These are phyloP conservation scores for Salvator merianae DNA, from an alignment of 2,113 vertebrate species.

Conservation along the genomic window DNA sequence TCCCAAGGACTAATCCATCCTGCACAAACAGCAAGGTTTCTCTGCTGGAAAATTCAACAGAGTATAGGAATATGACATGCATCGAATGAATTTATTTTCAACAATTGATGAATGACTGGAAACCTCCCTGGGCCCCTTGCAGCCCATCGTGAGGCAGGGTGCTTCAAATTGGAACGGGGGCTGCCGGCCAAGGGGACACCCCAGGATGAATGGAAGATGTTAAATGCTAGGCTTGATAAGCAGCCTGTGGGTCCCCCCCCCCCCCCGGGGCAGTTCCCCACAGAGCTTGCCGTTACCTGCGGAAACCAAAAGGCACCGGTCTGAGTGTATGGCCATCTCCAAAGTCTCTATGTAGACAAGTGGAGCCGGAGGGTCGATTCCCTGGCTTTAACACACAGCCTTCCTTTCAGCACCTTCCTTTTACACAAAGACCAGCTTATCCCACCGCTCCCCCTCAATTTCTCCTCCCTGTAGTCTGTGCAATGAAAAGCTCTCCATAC, in stretches of 20 bases:
- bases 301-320: constrained; percentile 70
- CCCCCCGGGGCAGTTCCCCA: constrained; percentile 44
- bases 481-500: constrained; percentile 81
- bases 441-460: constrained; percentile 61
- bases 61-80: neutral
- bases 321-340: constrained; percentile 67
- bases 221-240: neutral
- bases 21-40: neutral
- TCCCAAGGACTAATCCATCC: constrained; percentile 6
- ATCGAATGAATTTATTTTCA: neutral
- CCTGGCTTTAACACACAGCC: constrained; percentile 80
- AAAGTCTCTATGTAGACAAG: constrained; percentile 73
- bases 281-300: constrained; percentile 68
- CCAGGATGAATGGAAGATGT: constrained; percentile 3
- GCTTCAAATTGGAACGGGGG: neutral
- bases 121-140: neutral
- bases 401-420: constrained; percentile 87
- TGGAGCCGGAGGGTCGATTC: constrained; percentile 85
- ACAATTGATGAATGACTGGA: neutral
- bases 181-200: neutral
- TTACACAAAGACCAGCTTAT: constrained; percentile 93
- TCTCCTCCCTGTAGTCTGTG: constrained; percentile 71
- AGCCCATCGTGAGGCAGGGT: rapidly evolving
- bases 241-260: constrained; percentile 57
- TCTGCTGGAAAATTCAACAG: neutral